Evolutionary conservation across 1,140 invertebrate genomes (phyloP), one percentile per base, ranked within the genome.

Genomic region (Brachionus calyciflorus): DNA sequence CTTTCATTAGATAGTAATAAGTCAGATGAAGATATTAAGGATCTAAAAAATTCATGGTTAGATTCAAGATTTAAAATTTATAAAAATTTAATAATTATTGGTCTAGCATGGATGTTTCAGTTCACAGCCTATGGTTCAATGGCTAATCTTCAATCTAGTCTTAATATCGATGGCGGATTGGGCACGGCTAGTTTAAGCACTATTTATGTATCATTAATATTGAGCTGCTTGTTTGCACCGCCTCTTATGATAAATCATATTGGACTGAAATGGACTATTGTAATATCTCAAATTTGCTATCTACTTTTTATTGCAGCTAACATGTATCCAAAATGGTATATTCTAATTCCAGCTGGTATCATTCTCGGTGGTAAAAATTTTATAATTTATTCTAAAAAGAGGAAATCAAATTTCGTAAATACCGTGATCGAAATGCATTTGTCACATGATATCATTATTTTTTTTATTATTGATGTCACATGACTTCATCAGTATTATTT

Each of bases 261-360:
- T 73, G 95, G 93, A 6, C 93, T 93, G 63, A 98, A 98, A 85
- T 94, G 93, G 92, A 96, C 94, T 0, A 87, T 98, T 12, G 93
- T 93, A 69, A 80, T 92, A 14, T 93, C 92, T 7, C 93, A 96
- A 90, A 82, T 92, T 44, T 92, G 93, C 81, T 97, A 97, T 86
- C 91, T 91, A 3, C 89, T 92, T 0, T 98, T 96, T 85, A 94
- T 98, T 81, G 91, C 88, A 4, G 91, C 93, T 2, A 94, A 98
- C 84, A 94, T 97, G 80, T 92, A 93, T 80, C 92, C 93, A 0
- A 87, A 87, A 68, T 93, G 92, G 51, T 37, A 37, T 5, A 44
- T 77, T 9, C 57, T 60, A 26, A 33, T 77, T 68, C 26, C 51
- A 7, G 53, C 53, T 46, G 44, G 44, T 7, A 46, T 46, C 3